These are phyloP conservation scores for Pseudomyrmex pallidus DNA, from an alignment of 1,140 invertebrate genomes.

Conservation along the genomic window DNA sequence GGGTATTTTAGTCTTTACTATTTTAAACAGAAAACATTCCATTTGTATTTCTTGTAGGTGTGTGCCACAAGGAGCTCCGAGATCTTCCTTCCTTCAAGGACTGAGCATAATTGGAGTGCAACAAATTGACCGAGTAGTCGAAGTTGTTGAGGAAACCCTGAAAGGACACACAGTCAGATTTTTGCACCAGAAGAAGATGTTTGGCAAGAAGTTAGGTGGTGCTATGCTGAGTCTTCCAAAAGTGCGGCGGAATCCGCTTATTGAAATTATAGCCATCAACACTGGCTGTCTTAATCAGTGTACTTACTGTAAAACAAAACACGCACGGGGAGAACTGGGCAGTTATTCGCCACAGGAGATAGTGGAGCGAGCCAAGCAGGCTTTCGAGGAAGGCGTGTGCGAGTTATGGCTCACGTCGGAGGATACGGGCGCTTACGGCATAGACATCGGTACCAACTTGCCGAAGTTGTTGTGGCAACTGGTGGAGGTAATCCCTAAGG, in stretches of 20 bases:
- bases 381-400: constrained; percentile 96
- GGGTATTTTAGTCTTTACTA: not conserved
- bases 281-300: constrained; percentile 99
- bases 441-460: constrained; percentile 95
- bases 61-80: constrained; percentile 95
- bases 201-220: constrained; percentile 94
- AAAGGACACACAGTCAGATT: constrained; percentile 95
- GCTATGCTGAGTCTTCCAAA: constrained; percentile 95
- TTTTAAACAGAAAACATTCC: not conserved
- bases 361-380: constrained; percentile 91
- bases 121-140: constrained; percentile 98
- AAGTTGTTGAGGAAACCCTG: constrained; percentile 98
- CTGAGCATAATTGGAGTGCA: constrained; percentile 98
- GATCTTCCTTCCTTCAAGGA: constrained; percentile 90
- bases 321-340: constrained; percentile 97
- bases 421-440: constrained; percentile 98
- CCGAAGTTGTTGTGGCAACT: constrained; percentile 94
- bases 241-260: constrained; percentile 96
- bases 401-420: constrained; percentile 99
- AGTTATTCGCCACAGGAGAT: constrained; percentile 96
- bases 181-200: constrained; percentile 92
- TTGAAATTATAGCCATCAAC: constrained; percentile 99
- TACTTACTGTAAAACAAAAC: constrained; percentile 99
- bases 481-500: constrained; percentile 96
- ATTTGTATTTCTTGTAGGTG: constrained; percentile 83